These are phyloP conservation scores for Halcyon malimbica DNA, from an alignment of 2,113 vertebrate species.

Conservation along the genomic window DNA sequence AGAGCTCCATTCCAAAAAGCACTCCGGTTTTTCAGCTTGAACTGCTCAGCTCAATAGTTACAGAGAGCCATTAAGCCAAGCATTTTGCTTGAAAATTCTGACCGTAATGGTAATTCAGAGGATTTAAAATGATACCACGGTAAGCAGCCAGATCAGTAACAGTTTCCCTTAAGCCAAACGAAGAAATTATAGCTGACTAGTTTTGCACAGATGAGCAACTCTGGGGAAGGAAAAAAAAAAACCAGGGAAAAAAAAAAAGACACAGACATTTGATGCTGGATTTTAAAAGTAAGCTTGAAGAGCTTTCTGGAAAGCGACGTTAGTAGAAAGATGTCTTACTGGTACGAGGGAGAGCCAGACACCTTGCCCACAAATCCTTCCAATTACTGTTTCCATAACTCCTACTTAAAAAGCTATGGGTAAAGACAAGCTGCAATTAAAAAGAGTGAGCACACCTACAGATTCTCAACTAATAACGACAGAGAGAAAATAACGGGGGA, in stretches of 20 bases:
- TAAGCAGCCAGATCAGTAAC: constrained; percentile 32
- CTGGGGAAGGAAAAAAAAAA: neutral
- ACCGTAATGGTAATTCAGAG: neutral
- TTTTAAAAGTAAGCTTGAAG: neutral
- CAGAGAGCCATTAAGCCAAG: neutral
- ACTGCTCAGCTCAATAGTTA: constrained; percentile 1
- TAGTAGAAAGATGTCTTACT: neutral
- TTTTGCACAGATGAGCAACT: neutral
- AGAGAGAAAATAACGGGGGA: neutral
- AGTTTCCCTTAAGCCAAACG: neutral
- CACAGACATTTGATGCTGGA: neutral
- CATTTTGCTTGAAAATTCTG: constrained; percentile 5
- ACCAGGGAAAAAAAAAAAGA: too few relatives aligned
- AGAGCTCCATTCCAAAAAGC: neutral
- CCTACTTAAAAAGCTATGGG: constrained; percentile 63
- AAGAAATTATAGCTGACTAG: neutral
- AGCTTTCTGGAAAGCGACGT: neutral
- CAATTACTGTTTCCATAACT: constrained; percentile 56
- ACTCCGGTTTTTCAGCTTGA: constrained; percentile 34
- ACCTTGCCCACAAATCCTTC: constrained; percentile 38
- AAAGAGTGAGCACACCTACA: constrained; percentile 49
- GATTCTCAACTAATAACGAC: neutral
- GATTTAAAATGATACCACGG: neutral
- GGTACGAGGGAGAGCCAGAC: constrained; percentile 19
- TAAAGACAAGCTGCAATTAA: constrained; percentile 58